Evolutionary conservation across 2,888 invertebrate genomes (phyloP), one percentile per base, ranked within the genome.

Genomic region (Dryobotodes eremita): DNA sequence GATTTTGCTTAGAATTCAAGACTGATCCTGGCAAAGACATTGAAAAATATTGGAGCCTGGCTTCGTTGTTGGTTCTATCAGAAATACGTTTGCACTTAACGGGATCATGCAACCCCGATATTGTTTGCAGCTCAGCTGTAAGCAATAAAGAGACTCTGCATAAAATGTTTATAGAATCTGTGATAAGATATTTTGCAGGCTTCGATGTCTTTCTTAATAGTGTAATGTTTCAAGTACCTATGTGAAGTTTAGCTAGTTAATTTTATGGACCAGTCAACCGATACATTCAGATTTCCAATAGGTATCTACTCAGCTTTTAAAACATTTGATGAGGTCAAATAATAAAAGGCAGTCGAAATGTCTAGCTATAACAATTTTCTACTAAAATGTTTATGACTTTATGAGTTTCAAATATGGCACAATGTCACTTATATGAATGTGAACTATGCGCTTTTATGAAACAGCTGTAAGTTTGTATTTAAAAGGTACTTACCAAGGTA

Each of bases 41-140:
- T 69, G 23, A 69, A 31, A 57, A 23, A 69, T 36, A 70, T 61
- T 59, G n/a, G 46, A 82, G 71, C 72, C 57, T 26, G 20, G 65
- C 46, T 64, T 50, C 6, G 17, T 61, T 71, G 69, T 72, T 77
- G 69, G 48, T 70, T 77, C 66, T 72, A 53, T 53, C 17, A 61
- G 75, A 72, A 83, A 86, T 62, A 62, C 62, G 46, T 75, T 86
- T 82, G 17, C 57, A 31, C 36, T 59, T 48, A 31, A 50, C 17
- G 59, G 64, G 75, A 72, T 66, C 78, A 75, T 62, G 65, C 62
- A 75, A 23, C 57, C 57, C 7, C 57, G 11, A 74, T 72, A 77
- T 83, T 86, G 77, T 83, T 86, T 83, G 78, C 71, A 71, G 61
- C 26, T 75, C 59, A 59, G 53, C 57, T 76, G 2, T 20, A 36